Percentiles rank a stretch among this genome's conserved stretches.
These are phyloP conservation scores for Oxycera nigricornis DNA, from an alignment of 2,888 invertebrate genomes.

Conservation along the genomic window DNA sequence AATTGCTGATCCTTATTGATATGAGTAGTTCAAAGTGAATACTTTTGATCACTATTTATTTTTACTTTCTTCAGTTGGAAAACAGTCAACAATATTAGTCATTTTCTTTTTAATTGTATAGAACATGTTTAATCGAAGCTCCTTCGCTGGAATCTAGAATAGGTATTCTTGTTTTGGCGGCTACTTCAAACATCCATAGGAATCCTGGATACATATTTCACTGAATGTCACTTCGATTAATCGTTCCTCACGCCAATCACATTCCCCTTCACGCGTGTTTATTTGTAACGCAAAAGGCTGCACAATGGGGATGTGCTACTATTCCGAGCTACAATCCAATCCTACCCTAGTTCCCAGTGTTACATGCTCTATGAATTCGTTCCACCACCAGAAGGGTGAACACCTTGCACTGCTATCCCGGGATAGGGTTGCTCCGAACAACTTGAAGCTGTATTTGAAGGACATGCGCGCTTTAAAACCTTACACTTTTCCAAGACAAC, in stretches of 20 bases:
- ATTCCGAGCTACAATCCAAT: not conserved
- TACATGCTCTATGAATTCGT: not conserved
- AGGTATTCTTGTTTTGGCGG: too few species aligned
- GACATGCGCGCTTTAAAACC: constrained; percentile 31
- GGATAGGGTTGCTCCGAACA: constrained; percentile 12
- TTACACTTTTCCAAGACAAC: constrained; percentile 31
- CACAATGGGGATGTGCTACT: not conserved
- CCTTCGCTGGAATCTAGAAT: too few species aligned
- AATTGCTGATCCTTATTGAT: too few species aligned
- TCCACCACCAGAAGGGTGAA: constrained; percentile 2
- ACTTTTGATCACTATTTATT: too few species aligned
- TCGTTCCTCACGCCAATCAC: constrained; percentile 23
- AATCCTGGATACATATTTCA: constrained; percentile 1
- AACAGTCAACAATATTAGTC: too few species aligned
- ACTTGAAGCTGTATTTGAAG: constrained; percentile 1
- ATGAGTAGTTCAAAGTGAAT: too few species aligned
- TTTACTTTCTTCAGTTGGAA: too few species aligned
- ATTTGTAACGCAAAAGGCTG: not conserved
- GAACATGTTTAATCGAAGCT: too few species aligned
- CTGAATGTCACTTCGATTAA: constrained; percentile 1
- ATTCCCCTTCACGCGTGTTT: not conserved
- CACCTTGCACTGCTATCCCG: constrained; percentile 3
- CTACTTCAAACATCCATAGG: constrained; percentile 10
- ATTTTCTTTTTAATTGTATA: too few species aligned
- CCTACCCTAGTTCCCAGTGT: not conserved